A percentile compares a stretch with the other conserved stretches of the same genome.
Evolutionary conservation across 2,797 vertebrate species (phyloP).

Genomic region (Anguilla pacifica): DNA sequence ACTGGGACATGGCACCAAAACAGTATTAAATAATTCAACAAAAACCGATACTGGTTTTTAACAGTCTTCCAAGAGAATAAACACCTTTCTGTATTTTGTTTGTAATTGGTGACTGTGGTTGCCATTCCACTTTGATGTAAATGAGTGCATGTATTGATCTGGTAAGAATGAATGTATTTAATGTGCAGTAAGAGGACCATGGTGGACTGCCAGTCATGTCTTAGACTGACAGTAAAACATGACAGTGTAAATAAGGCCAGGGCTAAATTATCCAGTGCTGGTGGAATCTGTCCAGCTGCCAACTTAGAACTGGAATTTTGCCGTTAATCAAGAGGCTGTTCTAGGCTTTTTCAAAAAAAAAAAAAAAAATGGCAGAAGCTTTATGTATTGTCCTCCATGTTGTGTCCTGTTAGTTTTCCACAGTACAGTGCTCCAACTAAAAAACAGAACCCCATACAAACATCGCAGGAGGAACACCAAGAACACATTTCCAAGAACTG

Average conservation of each 20-base stretch:
- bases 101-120: conserved; percentile 26
- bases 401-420: neutral
- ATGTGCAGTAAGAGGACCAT: neutral
- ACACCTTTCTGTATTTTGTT: conserved; percentile 19
- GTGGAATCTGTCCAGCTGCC: conserved; percentile 33
- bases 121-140: conserved; percentile 29
- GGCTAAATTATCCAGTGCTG: neutral
- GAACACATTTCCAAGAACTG: no score
- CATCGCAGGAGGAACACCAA: neutral
- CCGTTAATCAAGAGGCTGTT: conserved; percentile 38
- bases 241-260: neutral
- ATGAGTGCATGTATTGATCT: conserved; percentile 33
- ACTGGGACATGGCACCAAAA: neutral
- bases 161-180: conserved; percentile 17
- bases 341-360: neutral
- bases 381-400: neutral
- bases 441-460: neutral
- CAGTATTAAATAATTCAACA: neutral
- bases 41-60: neutral
- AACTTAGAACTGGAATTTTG: conserved; percentile 22
- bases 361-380: neutral
- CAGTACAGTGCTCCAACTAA: neutral
- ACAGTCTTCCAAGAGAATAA: neutral
- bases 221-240: neutral
- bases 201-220: conserved; percentile 22